Evolutionary conservation across 2,888 invertebrate genomes (phyloP), one percentile per base, ranked within the genome.

Genomic region (Artemia sp.): DNA sequence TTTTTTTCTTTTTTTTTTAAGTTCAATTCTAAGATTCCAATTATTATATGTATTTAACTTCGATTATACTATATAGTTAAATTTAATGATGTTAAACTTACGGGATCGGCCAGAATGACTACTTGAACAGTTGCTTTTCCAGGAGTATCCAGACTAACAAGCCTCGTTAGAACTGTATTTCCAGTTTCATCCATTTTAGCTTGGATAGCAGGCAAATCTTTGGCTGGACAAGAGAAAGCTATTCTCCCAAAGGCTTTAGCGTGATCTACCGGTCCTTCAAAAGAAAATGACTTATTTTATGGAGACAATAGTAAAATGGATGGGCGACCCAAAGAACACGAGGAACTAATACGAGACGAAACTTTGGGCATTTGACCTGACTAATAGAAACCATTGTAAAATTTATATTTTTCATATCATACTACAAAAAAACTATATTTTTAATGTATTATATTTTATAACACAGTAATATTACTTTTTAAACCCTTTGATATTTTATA

Each of bases 101-200:
- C 86, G 0, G 97, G 96, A 82, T 98, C 97, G 1, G 92, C 92
- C 5, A 97, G 81, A 75, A 98, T 97, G 71, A 98, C 90, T 52
- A 98, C 97, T 73, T 90, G 83, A 0, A 98, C 97, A 0, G 92
- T 90, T 0, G 95, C 95, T 79, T 97, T 98, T 67, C 93, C 97
- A 0, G 97, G 97, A 0, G 98, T 98, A 76, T 93, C 92, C 73
- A 98, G 80, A n/a, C 88, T 88, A 70, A 93, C 86, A 24, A 95
- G 81, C 0, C 93, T 92, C 0, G 91, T 96, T 12, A 96, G 81
- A 74, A 97, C 89, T 52, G 84, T 88, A 72, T 85, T 83, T 8
- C 85, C 83, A 1, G 83, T 84, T 8, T 85, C 84, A 73, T 85
- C 84, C 72, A 95, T 85, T 73, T 82, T 84, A 72, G 85, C 79